Base-by-base conservation (phyloP, 2,797 vertebrate genomes). In the Poecile montanus region DNA sequence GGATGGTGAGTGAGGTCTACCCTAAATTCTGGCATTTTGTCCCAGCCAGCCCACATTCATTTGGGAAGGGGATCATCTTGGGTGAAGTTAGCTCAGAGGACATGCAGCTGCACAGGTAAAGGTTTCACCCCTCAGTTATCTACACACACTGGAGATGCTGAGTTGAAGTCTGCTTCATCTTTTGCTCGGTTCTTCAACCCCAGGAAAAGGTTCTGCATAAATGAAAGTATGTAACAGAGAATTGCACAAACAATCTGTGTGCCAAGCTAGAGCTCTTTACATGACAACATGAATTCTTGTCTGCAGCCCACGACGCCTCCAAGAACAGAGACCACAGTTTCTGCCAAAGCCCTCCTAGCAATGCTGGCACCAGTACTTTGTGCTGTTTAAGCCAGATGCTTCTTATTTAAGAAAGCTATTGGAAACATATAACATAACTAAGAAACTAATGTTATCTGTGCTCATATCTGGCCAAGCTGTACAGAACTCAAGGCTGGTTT, bases 361-460 rank as follows among this genome's bases (percentile, higher is more conserved):
- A 44, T 63, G 21, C 25, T 92, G 87, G 89, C 85, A 93, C 20
- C 76, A 82, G 17, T 19, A 10, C 44, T 77, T 81, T 2, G 0
- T 58, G 12, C 47, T 81, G 16, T 85, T 94, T 89, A 86, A 95
- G 23, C 56, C 92, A 94, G 74, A 87, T 78, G 93, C 17, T 88
- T 78, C 79, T 78, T 86, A 85, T 93, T 94, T 90, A 93, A 94
- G 74, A 90, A 78, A 94, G 16, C 0, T 1, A 88, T 86, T 90
- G 88, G 80, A 91, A 93, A 93, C 60, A 76, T 29, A 36, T 8
- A 93, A 22, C 18, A 38, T n/a, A 77, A 51, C 30, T 76, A 86
- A 76, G 45, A 88, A 91, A 90, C 8, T 56, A 63, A 71, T 3
- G 4, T 73, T 84, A 82, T 92, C 85, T 91, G 10, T 68, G 60